These are phyloP conservation scores for Pachycephala philippinensis DNA, from an alignment of 2,113 vertebrate genomes.

Conservation along the genomic window DNA sequence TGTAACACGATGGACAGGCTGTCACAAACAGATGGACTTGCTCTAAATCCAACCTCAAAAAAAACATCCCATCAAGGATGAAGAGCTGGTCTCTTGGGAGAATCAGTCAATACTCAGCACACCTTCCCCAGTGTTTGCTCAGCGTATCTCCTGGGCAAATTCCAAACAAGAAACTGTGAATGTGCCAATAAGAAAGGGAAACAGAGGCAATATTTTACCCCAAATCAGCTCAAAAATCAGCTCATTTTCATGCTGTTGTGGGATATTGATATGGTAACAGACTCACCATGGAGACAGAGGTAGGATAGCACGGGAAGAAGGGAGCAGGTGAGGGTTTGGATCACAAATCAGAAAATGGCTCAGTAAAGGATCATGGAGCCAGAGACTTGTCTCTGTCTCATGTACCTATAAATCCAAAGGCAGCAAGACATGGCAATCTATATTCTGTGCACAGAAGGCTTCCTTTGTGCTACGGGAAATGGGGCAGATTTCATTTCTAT, in stretches of 20 bases:
- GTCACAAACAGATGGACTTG: slow-evolving; percentile 22
- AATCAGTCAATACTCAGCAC: not conserved
- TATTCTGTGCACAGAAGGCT: not conserved
- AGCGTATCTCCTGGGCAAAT: not conserved
- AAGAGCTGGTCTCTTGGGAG: not conserved
- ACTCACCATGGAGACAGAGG: not conserved
- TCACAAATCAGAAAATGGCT: not conserved
- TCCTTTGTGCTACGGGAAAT: not conserved
- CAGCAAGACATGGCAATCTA: not conserved
- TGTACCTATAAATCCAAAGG: not conserved
- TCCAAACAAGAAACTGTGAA: not conserved
- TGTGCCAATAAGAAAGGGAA: not conserved
- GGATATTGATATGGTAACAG: not conserved
- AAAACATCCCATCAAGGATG: not conserved
- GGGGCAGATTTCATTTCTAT: not conserved
- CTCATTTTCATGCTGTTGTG: not conserved
- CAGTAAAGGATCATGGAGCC: not conserved
- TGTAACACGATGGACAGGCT: not conserved
- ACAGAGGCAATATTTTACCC: not conserved
- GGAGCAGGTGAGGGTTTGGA: not conserved
- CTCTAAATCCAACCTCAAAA: not conserved
- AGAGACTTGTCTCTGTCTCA: not conserved
- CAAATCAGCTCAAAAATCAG: not conserved
- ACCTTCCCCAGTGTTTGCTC: not conserved
- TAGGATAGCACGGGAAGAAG: rapidly evolving